A percentile compares a stretch with the other conserved stretches of the same genome.
These are phyloP conservation scores for Caenorhabditis drosophilae DNA, from an alignment of 2,888 invertebrate genomes.

Conservation along the genomic window DNA sequence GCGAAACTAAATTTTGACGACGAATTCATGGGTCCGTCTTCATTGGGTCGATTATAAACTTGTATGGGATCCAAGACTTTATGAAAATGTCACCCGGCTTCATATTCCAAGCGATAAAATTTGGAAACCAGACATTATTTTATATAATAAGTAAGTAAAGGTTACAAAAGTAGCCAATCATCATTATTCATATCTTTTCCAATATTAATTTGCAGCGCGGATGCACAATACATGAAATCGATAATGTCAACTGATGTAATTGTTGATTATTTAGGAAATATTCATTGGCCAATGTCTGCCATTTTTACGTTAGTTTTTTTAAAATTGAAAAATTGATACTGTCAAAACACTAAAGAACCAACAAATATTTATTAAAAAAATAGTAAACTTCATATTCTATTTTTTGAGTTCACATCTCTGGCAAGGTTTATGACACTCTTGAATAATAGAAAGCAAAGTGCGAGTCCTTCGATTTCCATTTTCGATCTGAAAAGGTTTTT, in stretches of 20 bases:
- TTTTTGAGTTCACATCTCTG: no score
- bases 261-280: constrained; percentile 81
- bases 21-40: constrained; percentile 74
- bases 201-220: constrained; percentile 78
- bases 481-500: no score
- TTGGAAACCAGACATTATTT: constrained; percentile 82
- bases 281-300: constrained; percentile 78
- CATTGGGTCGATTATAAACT: constrained; percentile 86
- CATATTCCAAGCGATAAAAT: constrained; percentile 61
- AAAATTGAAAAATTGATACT: no score
- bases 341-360: no score
- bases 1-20: constrained; percentile 74
- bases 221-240: constrained; percentile 82
- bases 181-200: no score
- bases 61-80: constrained; percentile 83
- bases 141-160: constrained; percentile 88
- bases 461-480: no score
- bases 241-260: constrained; percentile 86
- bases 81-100: constrained; percentile 78
- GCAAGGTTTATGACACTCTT: no score
- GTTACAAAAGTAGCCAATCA: no score
- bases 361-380: no score
- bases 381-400: no score
- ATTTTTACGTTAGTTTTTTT: constrained; percentile 78
- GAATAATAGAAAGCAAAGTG: no score